Percentiles rank a stretch among this genome's conserved stretches.
Evolutionary conservation across 2,113 vertebrate genomes (phyloP).

Genomic region (Eolophus roseicapilla): DNA sequence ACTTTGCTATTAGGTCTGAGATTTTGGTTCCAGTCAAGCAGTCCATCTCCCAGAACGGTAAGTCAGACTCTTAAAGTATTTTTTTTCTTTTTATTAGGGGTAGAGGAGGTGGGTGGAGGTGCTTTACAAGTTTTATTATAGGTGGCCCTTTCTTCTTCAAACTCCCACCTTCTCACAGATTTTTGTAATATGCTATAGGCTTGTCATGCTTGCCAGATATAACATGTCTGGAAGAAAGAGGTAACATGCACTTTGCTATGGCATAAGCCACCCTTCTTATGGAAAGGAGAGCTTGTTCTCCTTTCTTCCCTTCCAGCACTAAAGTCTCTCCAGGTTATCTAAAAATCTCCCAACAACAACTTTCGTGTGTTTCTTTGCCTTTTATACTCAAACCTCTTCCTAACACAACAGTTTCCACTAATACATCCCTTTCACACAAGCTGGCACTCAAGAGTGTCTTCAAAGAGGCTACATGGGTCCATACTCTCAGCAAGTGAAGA

Average conservation of each 20-base stretch:
- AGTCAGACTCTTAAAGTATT: neutral
- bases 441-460: neutral
- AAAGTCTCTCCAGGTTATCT: neutral
- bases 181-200: neutral
- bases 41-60: neutral
- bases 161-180: neutral
- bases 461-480: neutral
- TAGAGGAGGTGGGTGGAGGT: neutral
- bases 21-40: neutral
- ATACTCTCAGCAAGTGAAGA: neutral
- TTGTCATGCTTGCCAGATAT: neutral
- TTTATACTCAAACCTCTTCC: neutral
- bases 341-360: neutral
- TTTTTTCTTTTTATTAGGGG: neutral
- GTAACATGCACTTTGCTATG: neutral
- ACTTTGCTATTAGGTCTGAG: neutral
- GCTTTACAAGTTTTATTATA: neutral
- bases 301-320: neutral
- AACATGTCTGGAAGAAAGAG: neutral
- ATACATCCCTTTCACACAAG: neutral
- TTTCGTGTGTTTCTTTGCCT: neutral
- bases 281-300: neutral
- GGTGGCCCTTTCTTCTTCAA: neutral
- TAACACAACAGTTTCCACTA: neutral
- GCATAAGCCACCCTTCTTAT: neutral